A percentile compares a stretch with the other conserved stretches of the same genome.
Conservation (phyloP, 2,113 vertebrate species). For the Phylloscopus trochilus region DNA sequence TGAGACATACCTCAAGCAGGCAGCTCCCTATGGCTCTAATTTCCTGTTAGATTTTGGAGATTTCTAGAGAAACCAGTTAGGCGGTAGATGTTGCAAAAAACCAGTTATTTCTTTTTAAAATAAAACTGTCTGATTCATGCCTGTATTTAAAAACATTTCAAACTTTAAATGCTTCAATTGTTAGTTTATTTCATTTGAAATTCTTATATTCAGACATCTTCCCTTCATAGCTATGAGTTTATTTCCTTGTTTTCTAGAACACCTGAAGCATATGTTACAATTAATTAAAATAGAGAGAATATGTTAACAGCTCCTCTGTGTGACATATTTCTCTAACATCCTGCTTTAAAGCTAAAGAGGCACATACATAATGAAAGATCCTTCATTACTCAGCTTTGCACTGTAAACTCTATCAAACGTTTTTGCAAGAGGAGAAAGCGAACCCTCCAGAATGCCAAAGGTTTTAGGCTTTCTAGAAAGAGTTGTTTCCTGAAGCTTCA, state of each 20-base stretch:
- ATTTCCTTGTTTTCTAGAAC: conserved; percentile 25
- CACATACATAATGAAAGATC: conserved; percentile 7
- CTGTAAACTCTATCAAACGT: conserved; percentile 12
- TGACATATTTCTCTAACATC: conserved; percentile 46
- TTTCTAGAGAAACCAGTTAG: neutral
- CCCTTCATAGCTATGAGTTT: neutral
- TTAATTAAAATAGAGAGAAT: conserved; percentile 65
- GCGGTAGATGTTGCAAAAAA: neutral
- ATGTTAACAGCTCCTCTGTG: conserved; percentile 58
- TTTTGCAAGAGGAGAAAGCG: conserved; percentile 8
- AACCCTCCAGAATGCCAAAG: neutral
- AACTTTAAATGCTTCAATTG: neutral
- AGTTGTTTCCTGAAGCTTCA: neutral
- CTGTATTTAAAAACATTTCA: neutral
- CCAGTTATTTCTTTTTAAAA: neutral
- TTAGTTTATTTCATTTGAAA: neutral
- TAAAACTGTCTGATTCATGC: neutral
- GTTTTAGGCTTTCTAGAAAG: neutral
- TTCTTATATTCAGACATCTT: neutral
- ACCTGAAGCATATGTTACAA: conserved; percentile 43
- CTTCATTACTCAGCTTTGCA: conserved; percentile 21
- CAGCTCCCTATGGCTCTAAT: neutral
- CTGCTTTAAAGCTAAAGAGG: conserved; percentile 39
- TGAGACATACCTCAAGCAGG: neutral
- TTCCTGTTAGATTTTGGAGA: neutral